Conservation (phyloP, 2,888 invertebrate genomes). For the Oscheius sp. region DNA sequence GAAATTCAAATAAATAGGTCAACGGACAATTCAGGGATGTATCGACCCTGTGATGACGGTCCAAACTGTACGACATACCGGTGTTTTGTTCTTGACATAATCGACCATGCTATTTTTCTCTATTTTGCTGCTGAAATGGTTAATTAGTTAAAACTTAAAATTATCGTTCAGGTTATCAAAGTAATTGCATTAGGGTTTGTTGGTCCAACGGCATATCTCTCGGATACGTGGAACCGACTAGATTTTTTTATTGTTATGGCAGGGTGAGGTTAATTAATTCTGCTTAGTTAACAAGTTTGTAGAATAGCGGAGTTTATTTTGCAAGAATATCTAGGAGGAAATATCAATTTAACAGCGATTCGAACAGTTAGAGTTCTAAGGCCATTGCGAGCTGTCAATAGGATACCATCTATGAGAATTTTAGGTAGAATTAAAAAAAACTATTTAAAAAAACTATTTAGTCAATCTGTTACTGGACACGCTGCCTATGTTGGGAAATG, state of each 20-base stretch:
- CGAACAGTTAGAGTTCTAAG: conserved; percentile 95
- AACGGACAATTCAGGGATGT: conserved; percentile 79
- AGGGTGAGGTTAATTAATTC: conserved; percentile 77
- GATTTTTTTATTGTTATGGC: conserved; percentile 97
- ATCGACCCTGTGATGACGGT: conserved; percentile 92
- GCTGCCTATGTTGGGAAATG: conserved; percentile 98
- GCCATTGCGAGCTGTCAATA: conserved; percentile 95
- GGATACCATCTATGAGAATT: conserved; percentile 87
- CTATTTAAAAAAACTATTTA: conserved; percentile 74
- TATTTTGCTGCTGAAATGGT: conserved; percentile 92
- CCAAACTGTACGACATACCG: conserved; percentile 78
- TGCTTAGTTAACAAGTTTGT: not conserved
- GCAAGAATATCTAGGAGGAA: conserved; percentile 82
- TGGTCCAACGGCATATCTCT: conserved; percentile 88
- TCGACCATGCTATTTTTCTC: conserved; percentile 97
- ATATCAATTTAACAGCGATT: conserved; percentile 96
- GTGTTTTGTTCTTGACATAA: conserved; percentile 79
- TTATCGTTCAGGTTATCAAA: conserved; percentile 79
- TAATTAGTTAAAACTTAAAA: not conserved
- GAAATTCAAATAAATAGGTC: not conserved
- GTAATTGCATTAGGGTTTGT: conserved; percentile 97
- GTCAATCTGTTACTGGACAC: conserved; percentile 98
- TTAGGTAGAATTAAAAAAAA: no score
- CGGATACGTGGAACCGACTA: conserved; percentile 97
- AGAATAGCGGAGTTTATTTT: conserved; percentile 77